Percentiles rank a stretch among this genome's conserved stretches.
phyloP scores from a whole-genome alignment of 1,140 invertebrate species.

The Ridgeia piscesae region DNA sequence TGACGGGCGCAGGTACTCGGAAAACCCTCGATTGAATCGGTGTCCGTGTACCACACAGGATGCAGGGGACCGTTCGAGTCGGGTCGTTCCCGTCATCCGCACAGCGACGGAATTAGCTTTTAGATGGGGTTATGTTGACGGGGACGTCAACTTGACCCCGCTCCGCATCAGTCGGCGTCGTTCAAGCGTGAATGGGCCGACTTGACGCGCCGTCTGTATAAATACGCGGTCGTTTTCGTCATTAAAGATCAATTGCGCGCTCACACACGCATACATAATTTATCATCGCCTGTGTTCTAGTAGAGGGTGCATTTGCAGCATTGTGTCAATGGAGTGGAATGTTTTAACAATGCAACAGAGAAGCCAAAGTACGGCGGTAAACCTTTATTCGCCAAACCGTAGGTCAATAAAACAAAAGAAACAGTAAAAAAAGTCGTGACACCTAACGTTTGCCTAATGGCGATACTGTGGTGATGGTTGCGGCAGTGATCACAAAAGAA shows the following conservation, averaged over 20 bases:
- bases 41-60: neutral
- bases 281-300: neutral
- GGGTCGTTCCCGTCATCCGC: neutral
- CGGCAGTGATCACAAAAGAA: neutral
- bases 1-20: neutral
- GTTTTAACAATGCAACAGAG: neutral
- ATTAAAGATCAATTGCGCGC: neutral
- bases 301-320: neutral
- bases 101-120: neutral
- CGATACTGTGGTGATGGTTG: neutral
- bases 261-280: neutral
- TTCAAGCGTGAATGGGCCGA: neutral
- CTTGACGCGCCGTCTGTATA: neutral
- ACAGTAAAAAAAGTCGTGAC: neutral
- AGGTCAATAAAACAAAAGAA: neutral
- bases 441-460: neutral
- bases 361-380: neutral
- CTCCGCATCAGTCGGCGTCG: neutral
- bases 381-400: neutral
- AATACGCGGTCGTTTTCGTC: neutral
- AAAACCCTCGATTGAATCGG: neutral
- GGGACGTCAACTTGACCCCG: neutral
- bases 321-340: neutral
- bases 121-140: neutral
- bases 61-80: neutral